phyloP scores from a whole-genome alignment of 2,888 invertebrate species.

The Glaucopsyche alexis region DNA sequence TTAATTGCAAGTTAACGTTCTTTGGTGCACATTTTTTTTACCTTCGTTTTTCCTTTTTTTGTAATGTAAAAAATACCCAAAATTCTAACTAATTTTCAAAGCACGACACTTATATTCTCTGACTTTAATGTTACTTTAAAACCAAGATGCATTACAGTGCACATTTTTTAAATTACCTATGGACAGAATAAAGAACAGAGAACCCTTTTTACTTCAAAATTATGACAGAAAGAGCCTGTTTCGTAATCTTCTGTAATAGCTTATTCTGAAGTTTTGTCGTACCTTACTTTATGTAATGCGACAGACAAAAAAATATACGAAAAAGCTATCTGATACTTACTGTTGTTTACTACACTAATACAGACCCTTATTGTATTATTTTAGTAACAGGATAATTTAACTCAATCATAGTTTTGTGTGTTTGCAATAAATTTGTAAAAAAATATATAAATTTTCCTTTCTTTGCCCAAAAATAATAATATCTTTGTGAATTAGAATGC shows the following conservation, averaged over 20 bases:
- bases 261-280: too few relatives aligned
- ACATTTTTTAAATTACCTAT: background rate
- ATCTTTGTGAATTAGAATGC: background rate
- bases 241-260: background rate
- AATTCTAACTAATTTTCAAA: background rate
- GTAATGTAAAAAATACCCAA: background rate
- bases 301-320: too few relatives aligned
- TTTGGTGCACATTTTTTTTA: background rate
- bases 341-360: too few relatives aligned
- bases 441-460: background rate
- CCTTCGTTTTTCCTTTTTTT: background rate
- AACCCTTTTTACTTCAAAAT: background rate
- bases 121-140: background rate
- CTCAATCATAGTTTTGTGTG: background rate
- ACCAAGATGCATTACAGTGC: background rate
- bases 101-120: background rate
- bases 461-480: background rate
- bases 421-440: background rate
- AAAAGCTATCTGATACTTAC: too few relatives aligned
- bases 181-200: background rate
- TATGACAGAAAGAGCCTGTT: background rate
- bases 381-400: too few relatives aligned
- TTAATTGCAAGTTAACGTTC: background rate
- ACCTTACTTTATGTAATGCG: too few relatives aligned
- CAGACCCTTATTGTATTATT: too few relatives aligned